Evolutionary conservation across 23 tunicate species (phyloP), one percentile per base, ranked within the genome.

Genomic region (Halocynthia roretzi): DNA sequence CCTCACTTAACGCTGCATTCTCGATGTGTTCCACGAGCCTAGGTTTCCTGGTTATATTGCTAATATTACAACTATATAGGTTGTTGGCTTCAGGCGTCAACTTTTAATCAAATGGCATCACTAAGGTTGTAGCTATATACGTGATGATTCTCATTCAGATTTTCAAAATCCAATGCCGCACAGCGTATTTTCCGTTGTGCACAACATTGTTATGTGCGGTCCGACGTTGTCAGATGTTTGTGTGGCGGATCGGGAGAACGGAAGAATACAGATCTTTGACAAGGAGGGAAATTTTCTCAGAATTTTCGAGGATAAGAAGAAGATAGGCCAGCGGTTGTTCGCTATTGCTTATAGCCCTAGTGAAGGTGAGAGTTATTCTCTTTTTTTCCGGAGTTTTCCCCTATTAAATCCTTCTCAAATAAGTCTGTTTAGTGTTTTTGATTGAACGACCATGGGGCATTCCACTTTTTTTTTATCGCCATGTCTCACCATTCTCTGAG

Each of bases 201-300:
- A 92, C 85, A 79, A 80, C 79, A 79, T 92, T 60, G 60, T 71
- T 0, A 54, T 78, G 10, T 54, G 64, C 11, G 78, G 78, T 17
- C 78, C 78, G 63, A 48, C 20, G 8, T 15, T 12, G 17, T 56
- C 61, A n/a, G 79, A 86, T 20, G 63, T 96, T 6, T 89, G 96
- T 53, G 93, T 77, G 14, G 92, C 97, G 50, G 99, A 96, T 56
- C 93, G 99, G 17, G 97, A 96, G 54, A 85, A 90, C 72, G 97
- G 97, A 7, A 61, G 93, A 48, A 62, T 95, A 6, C 93, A 85
- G 54, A 90, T 87, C 77, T 85, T 90, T 68, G 63, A 64, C 44
- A 67, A 75, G 53, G 66, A 80, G 11, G 94, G 94, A 7, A 60
- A 62, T 9, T 62, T 94, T 6, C 67, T 68, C 0, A 77, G 70